phyloP scores from a whole-genome alignment of 2,888 invertebrate genomes.

The Cynaeus angustus region DNA sequence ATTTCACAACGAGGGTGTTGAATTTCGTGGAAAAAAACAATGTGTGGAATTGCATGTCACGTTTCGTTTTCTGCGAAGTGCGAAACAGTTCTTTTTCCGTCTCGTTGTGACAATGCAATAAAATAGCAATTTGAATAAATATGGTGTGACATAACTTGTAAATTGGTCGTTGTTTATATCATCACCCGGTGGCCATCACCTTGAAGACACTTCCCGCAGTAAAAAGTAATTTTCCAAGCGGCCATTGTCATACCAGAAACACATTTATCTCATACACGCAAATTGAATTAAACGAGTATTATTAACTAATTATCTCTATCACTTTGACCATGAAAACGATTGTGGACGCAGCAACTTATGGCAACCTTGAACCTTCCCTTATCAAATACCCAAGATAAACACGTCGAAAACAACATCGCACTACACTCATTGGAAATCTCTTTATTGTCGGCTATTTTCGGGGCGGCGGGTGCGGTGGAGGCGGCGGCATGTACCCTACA shows the following conservation, averaged over 20 bases:
- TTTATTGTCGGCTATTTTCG: slow-evolving; percentile 25
- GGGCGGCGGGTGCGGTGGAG: slow-evolving; percentile 15
- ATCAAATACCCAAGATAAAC: slow-evolving; percentile 44
- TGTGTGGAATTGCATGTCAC: neutral
- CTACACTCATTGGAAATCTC: slow-evolving; percentile 28
- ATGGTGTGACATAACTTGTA: slow-evolving; percentile 53
- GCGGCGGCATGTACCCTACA: slow-evolving; percentile 29
- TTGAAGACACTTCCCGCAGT: slow-evolving; percentile 57
- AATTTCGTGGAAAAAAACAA: slow-evolving; percentile 24
- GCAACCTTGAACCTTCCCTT: slow-evolving; percentile 59
- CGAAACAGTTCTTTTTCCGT: slow-evolving; percentile 1
- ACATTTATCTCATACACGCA: slow-evolving; percentile 63
- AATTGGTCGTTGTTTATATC: slow-evolving; percentile 52
- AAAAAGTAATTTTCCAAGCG: slow-evolving; percentile 49
- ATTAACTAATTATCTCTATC: slow-evolving; percentile 69
- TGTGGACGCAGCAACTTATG: slow-evolving; percentile 46
- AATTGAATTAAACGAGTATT: slow-evolving; percentile 65
- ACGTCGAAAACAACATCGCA: slow-evolving; percentile 38
- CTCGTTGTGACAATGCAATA: slow-evolving; percentile 54
- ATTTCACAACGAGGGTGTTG: slow-evolving; percentile 5
- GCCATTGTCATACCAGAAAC: slow-evolving; percentile 48
- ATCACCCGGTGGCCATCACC: slow-evolving; percentile 56
- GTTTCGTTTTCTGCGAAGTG: slow-evolving; percentile 1
- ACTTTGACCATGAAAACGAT: slow-evolving; percentile 69
- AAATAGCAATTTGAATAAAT: slow-evolving; percentile 49